phyloP scores from a whole-genome alignment of 1,140 invertebrate genomes.

The Cherax destructor region DNA sequence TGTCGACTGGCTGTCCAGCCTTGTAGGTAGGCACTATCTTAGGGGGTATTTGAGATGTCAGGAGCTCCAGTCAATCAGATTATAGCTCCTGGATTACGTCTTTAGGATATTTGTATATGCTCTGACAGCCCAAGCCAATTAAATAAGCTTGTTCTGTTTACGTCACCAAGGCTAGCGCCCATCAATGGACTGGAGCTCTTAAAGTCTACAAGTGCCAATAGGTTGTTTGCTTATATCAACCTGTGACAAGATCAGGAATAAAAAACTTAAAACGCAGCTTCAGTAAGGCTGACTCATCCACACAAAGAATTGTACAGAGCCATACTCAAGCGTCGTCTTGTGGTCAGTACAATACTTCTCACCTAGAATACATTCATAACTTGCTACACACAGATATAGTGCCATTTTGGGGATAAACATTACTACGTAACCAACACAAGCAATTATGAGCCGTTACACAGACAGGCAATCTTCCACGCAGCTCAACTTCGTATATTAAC shows the following conservation, averaged over 20 bases:
- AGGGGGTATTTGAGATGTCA: conserved; percentile 39
- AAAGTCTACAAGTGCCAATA: neutral
- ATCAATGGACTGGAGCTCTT: conserved; percentile 18
- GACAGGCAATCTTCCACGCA: neutral
- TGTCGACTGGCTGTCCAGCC: neutral
- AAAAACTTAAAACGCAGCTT: neutral
- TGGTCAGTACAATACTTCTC: conserved; percentile 51
- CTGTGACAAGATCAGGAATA: conserved; percentile 24
- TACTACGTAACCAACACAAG: conserved; percentile 48
- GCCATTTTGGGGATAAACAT: conserved; percentile 61
- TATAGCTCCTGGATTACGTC: conserved; percentile 7
- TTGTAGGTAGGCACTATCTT: conserved; percentile 19
- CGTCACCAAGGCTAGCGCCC: conserved; percentile 4
- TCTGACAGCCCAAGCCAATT: neutral
- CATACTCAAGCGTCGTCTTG: neutral
- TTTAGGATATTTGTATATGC: neutral
- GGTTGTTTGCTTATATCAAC: conserved; percentile 45
- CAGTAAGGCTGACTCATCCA: neutral
- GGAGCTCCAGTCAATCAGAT: conserved; percentile 43
- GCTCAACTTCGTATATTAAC: neutral
- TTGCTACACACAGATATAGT: conserved; percentile 66
- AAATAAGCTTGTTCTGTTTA: neutral
- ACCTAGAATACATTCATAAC: conserved; percentile 62
- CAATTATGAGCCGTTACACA: conserved; percentile 10
- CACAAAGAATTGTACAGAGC: neutral